Evolutionary conservation across 2,113 vertebrate species (phyloP).

Genomic region (Jacana jacana): DNA sequence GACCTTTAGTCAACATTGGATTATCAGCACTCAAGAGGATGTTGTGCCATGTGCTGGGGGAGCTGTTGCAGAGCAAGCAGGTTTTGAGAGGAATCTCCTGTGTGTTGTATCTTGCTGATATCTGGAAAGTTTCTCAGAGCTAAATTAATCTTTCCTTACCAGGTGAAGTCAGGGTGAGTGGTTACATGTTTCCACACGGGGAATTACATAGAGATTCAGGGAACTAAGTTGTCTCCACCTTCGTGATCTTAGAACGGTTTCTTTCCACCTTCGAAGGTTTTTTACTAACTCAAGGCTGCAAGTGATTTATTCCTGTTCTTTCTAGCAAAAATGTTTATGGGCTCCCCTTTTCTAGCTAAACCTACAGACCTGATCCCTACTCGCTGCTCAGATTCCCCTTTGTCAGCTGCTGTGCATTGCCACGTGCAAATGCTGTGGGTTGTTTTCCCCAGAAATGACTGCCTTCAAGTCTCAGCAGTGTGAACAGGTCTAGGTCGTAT

Average conservation of each 20-base stretch:
- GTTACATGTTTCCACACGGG: accelerated
- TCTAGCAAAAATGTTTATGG: not conserved
- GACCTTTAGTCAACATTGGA: not conserved
- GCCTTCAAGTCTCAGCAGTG: not conserved
- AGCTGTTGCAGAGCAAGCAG: not conserved
- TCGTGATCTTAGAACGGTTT: not conserved
- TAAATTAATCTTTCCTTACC: not conserved
- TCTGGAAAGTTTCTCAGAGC: not conserved
- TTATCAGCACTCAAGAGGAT: not conserved
- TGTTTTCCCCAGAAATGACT: not conserved
- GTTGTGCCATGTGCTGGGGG: not conserved
- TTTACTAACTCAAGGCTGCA: not conserved
- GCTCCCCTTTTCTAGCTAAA: not conserved
- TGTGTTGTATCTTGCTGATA: not conserved
- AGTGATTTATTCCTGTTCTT: not conserved
- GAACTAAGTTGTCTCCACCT: not conserved
- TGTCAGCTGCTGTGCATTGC: not conserved
- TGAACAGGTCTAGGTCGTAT: not conserved
- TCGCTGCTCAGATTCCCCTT: not conserved
- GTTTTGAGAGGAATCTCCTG: not conserved
- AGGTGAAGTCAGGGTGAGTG: not conserved
- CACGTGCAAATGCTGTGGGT: not conserved
- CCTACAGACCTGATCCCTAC: not conserved
- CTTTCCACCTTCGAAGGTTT: not conserved
- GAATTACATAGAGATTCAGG: not conserved